Evolutionary conservation across 2,888 invertebrate species (phyloP).

Genomic region (Serrognathus titanus): DNA sequence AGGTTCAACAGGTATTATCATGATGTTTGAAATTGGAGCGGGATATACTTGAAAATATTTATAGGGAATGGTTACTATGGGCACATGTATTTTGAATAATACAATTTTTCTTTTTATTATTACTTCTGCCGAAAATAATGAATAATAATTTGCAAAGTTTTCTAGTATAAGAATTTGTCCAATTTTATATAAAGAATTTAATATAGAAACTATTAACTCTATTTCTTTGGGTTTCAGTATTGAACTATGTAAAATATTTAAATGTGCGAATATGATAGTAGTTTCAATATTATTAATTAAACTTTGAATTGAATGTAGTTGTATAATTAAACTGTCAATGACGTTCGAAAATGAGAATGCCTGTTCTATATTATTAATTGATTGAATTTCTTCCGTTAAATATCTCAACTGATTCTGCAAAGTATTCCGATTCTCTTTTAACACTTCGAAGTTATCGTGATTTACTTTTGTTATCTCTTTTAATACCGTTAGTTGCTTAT

Average conservation of each 20-base stretch:
- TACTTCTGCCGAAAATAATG: background rate
- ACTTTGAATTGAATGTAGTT: background rate
- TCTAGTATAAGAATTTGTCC: too few species aligned
- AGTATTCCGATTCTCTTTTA: conserved; percentile 1
- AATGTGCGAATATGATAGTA: conserved; percentile 4
- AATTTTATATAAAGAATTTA: background rate
- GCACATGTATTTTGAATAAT: conserved; percentile 10
- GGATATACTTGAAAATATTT: conserved; percentile 3
- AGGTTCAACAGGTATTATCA: conserved; percentile 7
- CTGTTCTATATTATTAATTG: background rate
- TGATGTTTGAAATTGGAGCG: background rate
- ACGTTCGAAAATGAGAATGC: conserved; percentile 2
- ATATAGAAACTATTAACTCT: background rate
- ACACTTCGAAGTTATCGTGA: background rate
- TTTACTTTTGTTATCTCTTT: conserved; percentile 3
- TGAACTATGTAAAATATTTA: background rate
- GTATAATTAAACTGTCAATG: conserved; percentile 1
- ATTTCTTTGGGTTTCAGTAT: conserved; percentile 1
- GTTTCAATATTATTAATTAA: conserved; percentile 6
- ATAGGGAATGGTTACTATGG: conserved; percentile 3
- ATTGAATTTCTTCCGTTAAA: background rate
- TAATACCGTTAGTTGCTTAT: conserved; percentile 4
- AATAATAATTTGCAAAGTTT: conserved; percentile 1
- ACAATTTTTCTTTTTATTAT: background rate
- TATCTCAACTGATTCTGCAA: background rate